Base-by-base conservation (phyloP, 2,797 vertebrate species). In the Leontopithecus rosalia region DNA sequence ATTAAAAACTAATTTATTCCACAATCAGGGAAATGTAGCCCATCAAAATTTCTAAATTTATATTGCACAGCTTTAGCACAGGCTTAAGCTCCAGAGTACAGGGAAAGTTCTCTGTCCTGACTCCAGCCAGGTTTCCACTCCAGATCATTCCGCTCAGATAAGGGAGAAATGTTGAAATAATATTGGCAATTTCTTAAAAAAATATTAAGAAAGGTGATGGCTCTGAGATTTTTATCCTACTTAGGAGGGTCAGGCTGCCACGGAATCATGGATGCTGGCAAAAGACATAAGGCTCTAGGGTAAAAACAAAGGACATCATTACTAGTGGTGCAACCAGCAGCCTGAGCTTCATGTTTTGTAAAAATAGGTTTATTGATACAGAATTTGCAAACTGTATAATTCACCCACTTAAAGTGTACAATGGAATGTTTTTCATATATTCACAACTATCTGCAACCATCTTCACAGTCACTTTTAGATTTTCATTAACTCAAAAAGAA, bases 251-350 rank as follows among this genome's bases (percentile, higher is more conserved):
- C 39, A 79, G 50, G 1, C 20, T 5, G 4, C 39, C 22, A 22
- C 6, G 1, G 15, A 67, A 9, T 72, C 52, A 26, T 14, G 6
- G 73, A 41, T n/a, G 28, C 5, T 26, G 2, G n/a, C 17, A 39
- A 75, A 87, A n/a, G n/a, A 33, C 5, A 1, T 8, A 22, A n/a
- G 39, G 7, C 14, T 73, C 39, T 83, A 46, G 24, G 50, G 15
- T 67, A 8, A 85, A 24, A 28, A 46, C 52, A 50, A 41, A 82
- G 9, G 13, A 12, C 6, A 12, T 24, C 30, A 12, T 64, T 24
- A 41, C 3, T 30, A 36, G 22, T 8, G 30, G 5, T 20, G 30
- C 24, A 55, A 1, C 24, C 39, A 1, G 5, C 1, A 48, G 33
- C 3, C 46, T 3, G 57, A 57, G 3, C 2, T 7, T 76, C 12